Evolutionary conservation across 2,797 vertebrate genomes (phyloP), one percentile per base, ranked within the genome.

Genomic region (Labroides dimidiatus): DNA sequence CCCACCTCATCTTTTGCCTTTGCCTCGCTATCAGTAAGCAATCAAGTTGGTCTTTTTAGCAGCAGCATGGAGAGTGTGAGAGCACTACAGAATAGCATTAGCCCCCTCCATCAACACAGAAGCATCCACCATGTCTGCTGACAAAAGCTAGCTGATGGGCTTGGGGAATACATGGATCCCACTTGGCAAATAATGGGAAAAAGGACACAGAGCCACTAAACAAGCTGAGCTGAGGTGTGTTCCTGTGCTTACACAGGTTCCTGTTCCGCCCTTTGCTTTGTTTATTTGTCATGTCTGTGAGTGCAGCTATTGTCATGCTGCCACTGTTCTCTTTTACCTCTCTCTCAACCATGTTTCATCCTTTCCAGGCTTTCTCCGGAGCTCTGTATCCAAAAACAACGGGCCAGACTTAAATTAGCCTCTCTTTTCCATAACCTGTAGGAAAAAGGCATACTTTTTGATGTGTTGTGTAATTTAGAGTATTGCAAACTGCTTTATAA

Each of bases 101-200:
- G 27, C 16, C 19, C 30, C 36, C 51, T 33, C 17, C 17, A 36
- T 36, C 51, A 36, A 53, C 17, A 27, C 27, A 52, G 27, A 52
- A 19, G 50, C 50, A 52, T 27, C 27, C 27, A 52, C 27, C 27
- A 19, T 52, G 17, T 33, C 51, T 53, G 10, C 30, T 53, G 30
- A 53, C 51, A 53, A 53, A 53, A 16, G 27, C 30, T 27, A 19
- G 27, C 27, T 52, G 50, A 53, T 53, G 30, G 49, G 49, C 24
- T 51, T 4, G 14, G 49, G 51, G 51, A 53, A 19, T 36, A 52
- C 16, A 17, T 33, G 27, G 24, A 51, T 52, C 50, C 50, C 27
- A 52, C 27, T 33, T 33, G 50, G 50, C 17, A 33, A 33, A 52
- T 52, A 52, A 52, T 33, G 17, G 50, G 4, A 27, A 12, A 52